Conservation (phyloP, 2,888 invertebrate species). For the Dorcus hopei region DNA sequence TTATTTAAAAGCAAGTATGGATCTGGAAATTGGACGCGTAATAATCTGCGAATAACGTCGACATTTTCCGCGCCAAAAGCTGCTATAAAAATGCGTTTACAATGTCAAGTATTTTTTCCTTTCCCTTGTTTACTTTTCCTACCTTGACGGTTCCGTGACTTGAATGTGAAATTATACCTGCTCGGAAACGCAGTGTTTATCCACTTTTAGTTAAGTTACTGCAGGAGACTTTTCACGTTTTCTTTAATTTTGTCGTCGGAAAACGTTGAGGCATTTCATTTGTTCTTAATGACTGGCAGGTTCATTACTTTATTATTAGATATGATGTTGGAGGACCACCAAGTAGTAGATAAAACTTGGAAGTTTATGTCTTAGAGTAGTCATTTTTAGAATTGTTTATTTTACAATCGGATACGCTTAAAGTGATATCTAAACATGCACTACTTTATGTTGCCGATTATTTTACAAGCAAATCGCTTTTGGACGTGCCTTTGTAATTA, state of each 20-base stretch:
- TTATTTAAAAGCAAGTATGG: no score
- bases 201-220: no score
- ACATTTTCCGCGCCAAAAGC: no score
- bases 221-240: no score
- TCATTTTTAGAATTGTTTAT: constrained; percentile 17
- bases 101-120: constrained; percentile 10
- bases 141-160: background rate
- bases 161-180: no score
- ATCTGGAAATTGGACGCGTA: no score
- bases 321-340: constrained; percentile 1
- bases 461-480: background rate
- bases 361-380: constrained; percentile 13
- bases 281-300: background rate
- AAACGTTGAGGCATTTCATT: no score
- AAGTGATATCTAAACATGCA: constrained; percentile 14
- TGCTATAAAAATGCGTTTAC: background rate
- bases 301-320: background rate
- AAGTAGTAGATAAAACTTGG: constrained; percentile 13
- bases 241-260: no score
- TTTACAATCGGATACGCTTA: constrained; percentile 15
- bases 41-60: no score
- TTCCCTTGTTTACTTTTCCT: constrained; percentile 7
- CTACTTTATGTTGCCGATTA: constrained; percentile 12
- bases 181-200: no score
- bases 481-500: no score